Evolutionary conservation across 2,888 invertebrate genomes (phyloP), one percentile per base, ranked within the genome.

Genomic region (Acanthopleura granulata): DNA sequence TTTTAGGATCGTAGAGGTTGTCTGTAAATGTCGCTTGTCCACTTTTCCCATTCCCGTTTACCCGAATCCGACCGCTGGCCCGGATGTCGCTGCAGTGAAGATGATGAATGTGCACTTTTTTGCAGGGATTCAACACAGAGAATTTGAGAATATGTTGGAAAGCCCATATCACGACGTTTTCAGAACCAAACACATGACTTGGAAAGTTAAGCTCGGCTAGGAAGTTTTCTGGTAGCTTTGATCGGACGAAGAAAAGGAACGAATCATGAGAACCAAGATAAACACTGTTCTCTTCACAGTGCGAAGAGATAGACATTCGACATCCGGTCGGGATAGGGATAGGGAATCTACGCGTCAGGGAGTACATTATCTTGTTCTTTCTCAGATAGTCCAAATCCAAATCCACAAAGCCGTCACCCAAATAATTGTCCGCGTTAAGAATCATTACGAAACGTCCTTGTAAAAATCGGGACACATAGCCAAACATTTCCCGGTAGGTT

Each of bases 141-240:
- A 27, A 66, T 3, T 66, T 22, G 6, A 66, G 29, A 27, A 66
- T 27, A 6, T 66, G 22, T 6, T 27, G 1, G 29, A 66, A 66
- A 66, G 66, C 66, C 66, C 66, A 66, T 6, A 66, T 66, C 22
- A 66, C 16, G 6, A 27, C 29, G 29, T 66, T 66, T 66, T 66
- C 66, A 16, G 25, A 22, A 6, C 66, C 66, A 22, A 66, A 66
- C 14, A 16, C 27, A 66, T 66, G 18, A 15, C 15, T 27, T 27
- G 22, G 22, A 14, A 27, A 66, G 1, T 66, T 27, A 1, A 66
- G 25, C 29, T 66, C 4, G 25, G 16, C 25, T 22, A 66, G 22
- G 25, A 66, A 66, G 18, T 22, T 27, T 6, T 66, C 12, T 27
- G 66, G 66, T 22, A 66, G 66, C 3, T 66, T 1, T 16, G 27